These are phyloP conservation scores for rabbit (Oryctolagus cuniculus) DNA, from an alignment of 2,113 vertebrate genomes.

Conservation along the genomic window DNA sequence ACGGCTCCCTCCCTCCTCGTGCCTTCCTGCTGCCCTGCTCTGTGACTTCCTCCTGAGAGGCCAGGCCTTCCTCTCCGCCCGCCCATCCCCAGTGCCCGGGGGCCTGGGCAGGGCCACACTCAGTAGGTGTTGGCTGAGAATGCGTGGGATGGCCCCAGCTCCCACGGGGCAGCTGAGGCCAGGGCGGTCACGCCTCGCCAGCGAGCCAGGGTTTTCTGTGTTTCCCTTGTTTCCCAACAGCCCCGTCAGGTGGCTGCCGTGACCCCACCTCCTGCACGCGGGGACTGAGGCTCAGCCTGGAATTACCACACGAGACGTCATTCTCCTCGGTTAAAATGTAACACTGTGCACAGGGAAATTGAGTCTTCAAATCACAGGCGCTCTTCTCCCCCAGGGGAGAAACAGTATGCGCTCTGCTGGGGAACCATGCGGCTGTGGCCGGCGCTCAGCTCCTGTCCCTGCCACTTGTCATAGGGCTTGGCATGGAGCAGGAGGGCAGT, in stretches of 20 bases:
- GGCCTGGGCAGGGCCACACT: not conserved
- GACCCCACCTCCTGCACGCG: not conserved
- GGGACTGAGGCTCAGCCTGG: not conserved
- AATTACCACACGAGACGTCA: not conserved
- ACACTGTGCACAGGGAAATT: not conserved
- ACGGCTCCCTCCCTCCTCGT: not conserved
- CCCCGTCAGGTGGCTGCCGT: not conserved
- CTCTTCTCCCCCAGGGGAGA: not conserved
- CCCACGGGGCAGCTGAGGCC: not conserved
- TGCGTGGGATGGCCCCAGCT: not conserved
- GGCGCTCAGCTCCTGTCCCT: not conserved
- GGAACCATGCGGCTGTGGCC: not conserved
- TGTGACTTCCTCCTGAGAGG: not conserved
- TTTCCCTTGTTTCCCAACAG: not conserved
- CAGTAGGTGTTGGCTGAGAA: not conserved
- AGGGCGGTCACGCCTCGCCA: not conserved
- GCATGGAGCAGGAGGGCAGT: not conserved
- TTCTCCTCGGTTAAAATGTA: not conserved
- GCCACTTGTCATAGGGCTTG: not conserved
- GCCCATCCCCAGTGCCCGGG: not conserved
- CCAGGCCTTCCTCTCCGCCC: not conserved
- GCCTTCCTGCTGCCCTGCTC: not conserved
- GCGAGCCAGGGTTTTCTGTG: not conserved
- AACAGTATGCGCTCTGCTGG: not conserved
- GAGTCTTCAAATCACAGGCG: too few relatives aligned